A percentile compares a stretch with the other conserved stretches of the same genome.
Evolutionary conservation across 2,797 vertebrate species (phyloP).

Genomic region (Scolopax rusticola): DNA sequence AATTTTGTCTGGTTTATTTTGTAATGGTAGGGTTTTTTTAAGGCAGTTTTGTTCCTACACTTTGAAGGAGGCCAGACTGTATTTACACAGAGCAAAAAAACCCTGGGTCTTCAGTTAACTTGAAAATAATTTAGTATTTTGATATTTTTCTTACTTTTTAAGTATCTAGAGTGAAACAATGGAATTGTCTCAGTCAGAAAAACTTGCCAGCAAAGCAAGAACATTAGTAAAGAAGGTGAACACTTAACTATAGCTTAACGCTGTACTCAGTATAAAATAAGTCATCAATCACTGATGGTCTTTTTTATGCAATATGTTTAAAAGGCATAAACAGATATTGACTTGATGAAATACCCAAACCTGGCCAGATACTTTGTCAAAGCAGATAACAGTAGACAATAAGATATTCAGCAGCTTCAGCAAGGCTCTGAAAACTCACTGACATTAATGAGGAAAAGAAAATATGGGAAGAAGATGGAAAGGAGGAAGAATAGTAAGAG

Average conservation of each 20-base stretch:
- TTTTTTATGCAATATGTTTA: neutral
- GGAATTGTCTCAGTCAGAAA: neutral
- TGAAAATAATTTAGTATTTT: neutral
- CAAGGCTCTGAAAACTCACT: neutral
- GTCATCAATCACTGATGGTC: neutral
- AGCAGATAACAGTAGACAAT: neutral
- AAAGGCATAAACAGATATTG: neutral
- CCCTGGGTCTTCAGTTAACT: neutral
- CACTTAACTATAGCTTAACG: neutral
- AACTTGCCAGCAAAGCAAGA: neutral
- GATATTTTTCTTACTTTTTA: neutral
- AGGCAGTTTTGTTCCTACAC: neutral
- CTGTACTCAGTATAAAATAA: neutral
- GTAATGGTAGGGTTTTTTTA: neutral
- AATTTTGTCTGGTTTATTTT: neutral
- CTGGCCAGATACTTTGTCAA: neutral
- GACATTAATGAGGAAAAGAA: neutral
- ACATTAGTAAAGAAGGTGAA: neutral
- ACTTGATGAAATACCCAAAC: neutral
- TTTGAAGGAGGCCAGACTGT: neutral
- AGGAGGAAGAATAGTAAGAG: neutral
- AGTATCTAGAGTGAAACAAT: neutral
- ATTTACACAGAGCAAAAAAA: neutral
- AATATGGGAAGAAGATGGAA: neutral
- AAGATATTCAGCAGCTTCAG: neutral